Conservation (phyloP, 2,888 invertebrate genomes). For the Prosopocoilus inquinatus region DNA sequence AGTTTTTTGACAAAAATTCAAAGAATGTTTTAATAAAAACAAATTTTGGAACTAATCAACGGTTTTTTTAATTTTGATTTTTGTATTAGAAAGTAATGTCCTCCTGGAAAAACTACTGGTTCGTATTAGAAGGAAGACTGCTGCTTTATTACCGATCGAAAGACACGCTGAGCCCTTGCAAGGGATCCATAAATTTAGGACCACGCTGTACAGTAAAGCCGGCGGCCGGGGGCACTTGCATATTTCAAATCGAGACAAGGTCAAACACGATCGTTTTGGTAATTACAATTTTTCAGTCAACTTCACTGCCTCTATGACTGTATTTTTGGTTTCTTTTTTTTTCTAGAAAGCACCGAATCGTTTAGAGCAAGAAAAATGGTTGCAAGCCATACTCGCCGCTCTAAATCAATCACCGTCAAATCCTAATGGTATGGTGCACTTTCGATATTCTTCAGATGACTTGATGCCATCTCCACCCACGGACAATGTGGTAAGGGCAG, state of each 20-base stretch:
- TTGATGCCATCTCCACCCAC: constrained; percentile 20
- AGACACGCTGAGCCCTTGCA: constrained; percentile 52
- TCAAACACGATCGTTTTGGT: constrained; percentile 51
- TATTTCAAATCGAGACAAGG: constrained; percentile 51
- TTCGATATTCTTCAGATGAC: constrained; percentile 48
- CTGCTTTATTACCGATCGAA: constrained; percentile 56
- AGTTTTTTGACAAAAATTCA: too few species aligned
- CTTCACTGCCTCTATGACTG: background rate
- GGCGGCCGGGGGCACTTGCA: constrained; percentile 33
- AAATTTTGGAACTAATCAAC: too few species aligned
- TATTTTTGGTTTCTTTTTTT: constrained; percentile 6
- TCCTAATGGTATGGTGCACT: constrained; percentile 40
- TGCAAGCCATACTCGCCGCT: constrained; percentile 52
- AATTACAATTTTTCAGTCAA: constrained; percentile 25
- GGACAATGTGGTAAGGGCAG: background rate
- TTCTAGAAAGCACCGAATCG: constrained; percentile 45
- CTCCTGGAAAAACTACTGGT: constrained; percentile 57
- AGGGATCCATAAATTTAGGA: constrained; percentile 55
- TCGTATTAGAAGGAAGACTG: constrained; percentile 55
- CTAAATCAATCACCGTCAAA: constrained; percentile 41
- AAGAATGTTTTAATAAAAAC: too few species aligned
- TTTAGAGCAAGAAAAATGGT: constrained; percentile 54
- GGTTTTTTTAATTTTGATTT: constrained; percentile 21
- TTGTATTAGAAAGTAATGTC: constrained; percentile 45
- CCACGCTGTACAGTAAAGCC: constrained; percentile 51